A percentile compares a stretch with the other conserved stretches of the same genome.
phyloP scores from a whole-genome alignment of 2,888 invertebrate species.

The Pharmacophagus antenor region DNA sequence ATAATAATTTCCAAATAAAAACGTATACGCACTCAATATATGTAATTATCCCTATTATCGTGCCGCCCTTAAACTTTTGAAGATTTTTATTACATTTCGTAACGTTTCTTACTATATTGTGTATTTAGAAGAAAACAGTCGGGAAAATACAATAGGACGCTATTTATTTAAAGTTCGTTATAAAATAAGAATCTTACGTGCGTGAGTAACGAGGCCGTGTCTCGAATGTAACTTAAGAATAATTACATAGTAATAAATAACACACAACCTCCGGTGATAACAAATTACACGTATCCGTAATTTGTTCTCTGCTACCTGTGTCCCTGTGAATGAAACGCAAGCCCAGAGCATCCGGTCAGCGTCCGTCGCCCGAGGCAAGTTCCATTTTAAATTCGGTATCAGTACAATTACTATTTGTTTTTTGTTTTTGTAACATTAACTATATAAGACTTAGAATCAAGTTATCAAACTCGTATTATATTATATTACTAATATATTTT shows the following conservation, averaged over 20 bases:
- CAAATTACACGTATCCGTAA: constrained; percentile 68
- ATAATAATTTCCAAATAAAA: no score
- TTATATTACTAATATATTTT: background rate
- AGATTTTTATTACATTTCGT: no score
- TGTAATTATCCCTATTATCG: no score
- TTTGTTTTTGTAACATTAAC: constrained; percentile 7
- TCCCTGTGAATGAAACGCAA: constrained; percentile 49
- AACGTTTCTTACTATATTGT: no score
- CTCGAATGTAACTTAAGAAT: constrained; percentile 30
- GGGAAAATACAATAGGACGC: no score
- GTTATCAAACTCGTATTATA: background rate
- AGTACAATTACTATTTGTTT: constrained; percentile 7
- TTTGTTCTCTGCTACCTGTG: constrained; percentile 71
- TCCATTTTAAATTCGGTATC: constrained; percentile 30
- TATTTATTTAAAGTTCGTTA: background rate
- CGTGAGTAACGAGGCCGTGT: background rate
- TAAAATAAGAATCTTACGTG: constrained; percentile 3
- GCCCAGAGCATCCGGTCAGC: constrained; percentile 47
- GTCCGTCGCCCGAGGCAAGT: constrained; percentile 44
- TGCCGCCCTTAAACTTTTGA: no score
- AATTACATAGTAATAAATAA: constrained; percentile 42
- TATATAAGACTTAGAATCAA: background rate
- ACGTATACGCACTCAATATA: no score
- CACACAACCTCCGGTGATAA: constrained; percentile 45
- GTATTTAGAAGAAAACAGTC: no score